A percentile compares a stretch with the other conserved stretches of the same genome.
Conservation (phyloP, 2,888 invertebrate species). For the Rhopalosiphum nymphaeae region DNA sequence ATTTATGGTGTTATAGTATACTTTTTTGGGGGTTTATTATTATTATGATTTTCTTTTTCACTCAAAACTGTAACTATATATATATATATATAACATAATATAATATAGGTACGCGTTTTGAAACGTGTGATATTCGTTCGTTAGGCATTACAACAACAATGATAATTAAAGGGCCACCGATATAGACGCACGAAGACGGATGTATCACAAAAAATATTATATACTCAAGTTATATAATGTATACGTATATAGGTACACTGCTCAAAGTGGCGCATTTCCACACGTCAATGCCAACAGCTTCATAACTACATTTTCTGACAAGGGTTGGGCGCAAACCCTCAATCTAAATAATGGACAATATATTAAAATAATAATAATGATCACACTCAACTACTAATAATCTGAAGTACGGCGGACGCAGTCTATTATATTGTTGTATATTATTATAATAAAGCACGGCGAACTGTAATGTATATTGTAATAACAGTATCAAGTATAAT, state of each 20-base stretch:
- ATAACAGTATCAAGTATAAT: neutral
- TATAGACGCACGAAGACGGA: conserved; percentile 8
- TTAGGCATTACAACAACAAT: conserved; percentile 2
- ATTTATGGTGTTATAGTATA: conserved; percentile 31
- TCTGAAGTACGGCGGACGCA: neutral
- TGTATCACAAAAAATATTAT: neutral
- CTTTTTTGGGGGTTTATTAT: conserved; percentile 25
- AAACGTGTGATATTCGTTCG: conserved; percentile 40
- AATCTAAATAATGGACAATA: conserved; percentile 26
- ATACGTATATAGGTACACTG: neutral
- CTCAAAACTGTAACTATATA: neutral
- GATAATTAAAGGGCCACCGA: conserved; percentile 24
- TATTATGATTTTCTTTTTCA: conserved; percentile 35
- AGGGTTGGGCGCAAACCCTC: conserved; percentile 33
- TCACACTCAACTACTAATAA: conserved; percentile 4
- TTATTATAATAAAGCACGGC: neutral
- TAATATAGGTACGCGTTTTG: neutral
- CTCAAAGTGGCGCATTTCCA: conserved; percentile 52
- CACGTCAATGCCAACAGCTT: conserved; percentile 58
- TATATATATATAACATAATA: neutral
- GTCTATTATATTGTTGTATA: neutral
- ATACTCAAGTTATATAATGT: neutral
- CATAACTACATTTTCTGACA: conserved; percentile 36
- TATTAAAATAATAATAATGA: neutral
- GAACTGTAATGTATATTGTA: neutral